These are phyloP conservation scores for Emydura subglobosa DNA, from an alignment of 2,113 vertebrate species.

Conservation along the genomic window DNA sequence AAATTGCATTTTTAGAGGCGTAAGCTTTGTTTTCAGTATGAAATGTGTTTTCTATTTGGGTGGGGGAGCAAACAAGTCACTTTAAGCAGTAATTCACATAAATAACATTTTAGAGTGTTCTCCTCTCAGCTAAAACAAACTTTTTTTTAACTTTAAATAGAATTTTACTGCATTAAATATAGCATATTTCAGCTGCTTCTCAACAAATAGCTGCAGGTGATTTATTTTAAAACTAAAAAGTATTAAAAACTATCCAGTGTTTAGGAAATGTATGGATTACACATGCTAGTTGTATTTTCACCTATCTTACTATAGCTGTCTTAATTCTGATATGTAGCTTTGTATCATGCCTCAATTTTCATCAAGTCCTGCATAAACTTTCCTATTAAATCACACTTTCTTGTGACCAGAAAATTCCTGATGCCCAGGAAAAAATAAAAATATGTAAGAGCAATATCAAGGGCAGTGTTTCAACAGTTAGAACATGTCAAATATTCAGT, in stretches of 20 bases:
- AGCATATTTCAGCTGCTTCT: background rate
- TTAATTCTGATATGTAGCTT: background rate
- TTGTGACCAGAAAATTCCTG: background rate
- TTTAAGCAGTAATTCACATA: background rate
- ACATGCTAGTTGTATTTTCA: fast-evolving
- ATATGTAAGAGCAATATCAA: background rate
- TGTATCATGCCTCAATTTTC: background rate
- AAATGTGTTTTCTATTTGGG: fast-evolving
- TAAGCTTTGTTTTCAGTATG: background rate
- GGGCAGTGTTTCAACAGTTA: background rate
- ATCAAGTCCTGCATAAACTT: background rate
- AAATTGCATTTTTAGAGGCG: background rate
- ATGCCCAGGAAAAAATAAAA: background rate
- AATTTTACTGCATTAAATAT: background rate
- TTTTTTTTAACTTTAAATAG: background rate
- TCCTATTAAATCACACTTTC: background rate
- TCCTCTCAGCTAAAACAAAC: background rate
- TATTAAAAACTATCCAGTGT: background rate
- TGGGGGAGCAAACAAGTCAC: background rate
- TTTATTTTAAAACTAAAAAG: background rate
- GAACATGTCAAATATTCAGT: fast-evolving
- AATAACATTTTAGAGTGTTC: background rate
- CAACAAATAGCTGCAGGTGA: background rate
- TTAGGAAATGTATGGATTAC: background rate
- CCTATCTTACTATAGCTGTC: background rate